Conservation (phyloP, 1,140 invertebrate species). For the Octopus sinensis region DNA sequence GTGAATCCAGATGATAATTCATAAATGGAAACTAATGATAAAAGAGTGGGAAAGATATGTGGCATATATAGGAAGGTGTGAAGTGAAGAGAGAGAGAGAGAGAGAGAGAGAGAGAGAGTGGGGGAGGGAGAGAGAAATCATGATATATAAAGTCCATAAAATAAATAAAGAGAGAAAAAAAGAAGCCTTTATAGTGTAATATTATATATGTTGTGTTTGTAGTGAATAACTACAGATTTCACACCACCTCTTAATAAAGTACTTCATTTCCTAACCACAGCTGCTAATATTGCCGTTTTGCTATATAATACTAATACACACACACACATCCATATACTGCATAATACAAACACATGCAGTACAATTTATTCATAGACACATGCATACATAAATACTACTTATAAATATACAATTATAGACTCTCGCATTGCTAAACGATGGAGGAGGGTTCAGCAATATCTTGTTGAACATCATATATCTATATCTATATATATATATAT, state of each 20-base stretch:
- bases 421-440: not conserved
- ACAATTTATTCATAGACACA: not conserved
- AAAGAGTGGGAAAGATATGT: not conserved
- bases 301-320: not conserved
- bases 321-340: not conserved
- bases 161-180: not conserved
- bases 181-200: not conserved
- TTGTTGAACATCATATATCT: not conserved
- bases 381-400: not conserved
- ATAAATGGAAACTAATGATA: not conserved
- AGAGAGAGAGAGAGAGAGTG: not conserved
- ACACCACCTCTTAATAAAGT: not conserved
- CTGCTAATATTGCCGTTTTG: not conserved
- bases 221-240: not conserved
- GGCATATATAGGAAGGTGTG: not conserved
- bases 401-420: not conserved
- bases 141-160: not conserved
- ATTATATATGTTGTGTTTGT: not conserved
- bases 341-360: not conserved
- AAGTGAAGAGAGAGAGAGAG: not conserved
- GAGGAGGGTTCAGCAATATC: not conserved
- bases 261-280: not conserved
- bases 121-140: not conserved
- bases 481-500: conserved; percentile 1
- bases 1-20: too few species aligned